These are phyloP conservation scores for Pimephales promelas DNA, from an alignment of 2,113 vertebrate genomes.

Conservation along the genomic window DNA sequence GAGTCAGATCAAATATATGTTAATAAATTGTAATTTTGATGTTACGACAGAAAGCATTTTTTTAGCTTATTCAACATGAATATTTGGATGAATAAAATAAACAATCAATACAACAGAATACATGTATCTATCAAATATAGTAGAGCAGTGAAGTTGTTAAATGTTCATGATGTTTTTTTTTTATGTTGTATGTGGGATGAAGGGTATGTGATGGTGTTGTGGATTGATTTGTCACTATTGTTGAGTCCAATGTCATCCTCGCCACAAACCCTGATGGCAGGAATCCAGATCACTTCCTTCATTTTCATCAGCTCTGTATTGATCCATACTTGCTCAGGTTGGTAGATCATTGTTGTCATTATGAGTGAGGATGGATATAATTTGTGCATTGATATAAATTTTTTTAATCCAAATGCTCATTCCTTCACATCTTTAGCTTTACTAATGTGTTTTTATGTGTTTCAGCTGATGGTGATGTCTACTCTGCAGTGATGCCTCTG, in stretches of 20 bases:
- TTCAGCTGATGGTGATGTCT: neutral
- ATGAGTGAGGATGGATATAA: neutral
- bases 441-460: slow-evolving; percentile 7
- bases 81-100: neutral
- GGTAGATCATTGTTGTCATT: neutral
- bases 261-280: neutral
- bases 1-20: too few relatives aligned
- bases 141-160: neutral
- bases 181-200: neutral
- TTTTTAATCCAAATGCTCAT: neutral
- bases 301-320: slow-evolving; percentile 12
- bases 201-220: neutral
- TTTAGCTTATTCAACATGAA: too few relatives aligned
- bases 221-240: neutral
- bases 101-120: neutral
- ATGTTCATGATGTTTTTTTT: neutral
- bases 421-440: neutral
- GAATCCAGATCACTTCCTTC: neutral
- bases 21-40: too few relatives aligned
- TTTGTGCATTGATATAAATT: neutral
- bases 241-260: neutral
- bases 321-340: slow-evolving; percentile 6
- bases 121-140: neutral
- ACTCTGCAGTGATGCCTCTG: neutral
- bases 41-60: too few relatives aligned